Evolutionary conservation across 2,113 vertebrate genomes (phyloP), one percentile per base, ranked within the genome.

Genomic region (Opisthocomus hoazin): DNA sequence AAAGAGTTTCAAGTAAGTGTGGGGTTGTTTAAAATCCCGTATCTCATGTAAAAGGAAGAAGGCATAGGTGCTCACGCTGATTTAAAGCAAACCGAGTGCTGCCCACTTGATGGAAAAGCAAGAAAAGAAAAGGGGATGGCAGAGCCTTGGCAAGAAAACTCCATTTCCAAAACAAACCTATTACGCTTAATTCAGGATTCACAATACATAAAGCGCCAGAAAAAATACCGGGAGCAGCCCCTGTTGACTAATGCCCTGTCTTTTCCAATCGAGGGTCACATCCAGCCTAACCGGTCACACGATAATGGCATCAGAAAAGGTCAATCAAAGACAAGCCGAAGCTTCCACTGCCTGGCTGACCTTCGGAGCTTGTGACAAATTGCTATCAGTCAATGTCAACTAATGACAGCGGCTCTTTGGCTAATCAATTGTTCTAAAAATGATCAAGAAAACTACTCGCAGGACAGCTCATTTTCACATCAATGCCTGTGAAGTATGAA

Each of bases 371-470:
- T 97, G 97, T 98, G 98, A 98, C 98, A 98, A 98, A 98, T 98
- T 98, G 98, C 98, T 98, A 98, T 98, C 98, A 98, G 99, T 99
- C 98, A 98, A 98, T 98, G 98, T 98, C 98, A 98, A 96, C 98
- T 98, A 98, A 98, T 98, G 98, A 98, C 98, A 98, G 98, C 92
- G 97, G 98, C 98, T 98, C 98, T 98, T 98, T 97, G 97, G 96
- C 97, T 97, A 98, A 99, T 99, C 99, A 98, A 99, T 99, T 98
- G 97, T 98, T 98, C 98, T 98, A 98, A 98, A 98, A 98, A 98
- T 98, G 98, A 98, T 98, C 98, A 98, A 98, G 98, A 98, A 98
- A 98, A 98, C 98, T 98, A 97, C 97, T 98, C 96, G 88, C 96
- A 98, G 98, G 98, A 98, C 97, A 95, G 98, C 98, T 98, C 98